Evolutionary conservation across 1,140 invertebrate genomes (phyloP), one percentile per base, ranked within the genome.

Genomic region (Zaprionus gabonicus): DNA sequence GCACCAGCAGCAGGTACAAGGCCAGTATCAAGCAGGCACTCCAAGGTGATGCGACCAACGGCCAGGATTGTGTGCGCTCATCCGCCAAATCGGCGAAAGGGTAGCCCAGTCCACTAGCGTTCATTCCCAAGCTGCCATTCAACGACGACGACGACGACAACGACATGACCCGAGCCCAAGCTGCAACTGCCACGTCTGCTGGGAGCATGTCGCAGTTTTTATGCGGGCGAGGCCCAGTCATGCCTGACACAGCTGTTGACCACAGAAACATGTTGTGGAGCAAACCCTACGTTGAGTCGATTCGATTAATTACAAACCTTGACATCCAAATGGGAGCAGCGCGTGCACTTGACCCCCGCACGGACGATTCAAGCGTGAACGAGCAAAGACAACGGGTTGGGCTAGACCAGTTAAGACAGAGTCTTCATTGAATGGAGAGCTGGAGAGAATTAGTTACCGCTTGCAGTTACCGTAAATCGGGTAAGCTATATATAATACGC

Each of bases 21-120:
- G 95, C 71, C 3, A 96, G 96, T 82, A 97, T 95, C 5, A 96
- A 90, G 9, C 97, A 84, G 0, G 96, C 98, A 15, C 97, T 97
- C 64, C 95, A 92, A 28, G 97, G 97, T 1, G 97, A 97, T 65
- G 97, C 95, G 66, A 99, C 98, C 74, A 98, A 92, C 0, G 96
- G 95, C 98, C 97, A 97, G 93, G 96, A 96, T 94, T 95, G 95
- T 51, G 97, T 97, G 92, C 97, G 94, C 76, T 90, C 76, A 62
- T 88, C 84, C 12, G 63, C 78, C 63, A 81, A 49, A 28, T 78
- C 85, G 4, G 78, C 81, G 57, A 73, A 85, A 5, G 68, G 68
- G 70, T 76, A 85, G 31, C 25, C 55, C 55, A 59, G 62, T 12
- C 41, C 41, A 0, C 0, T 36, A 36, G 38, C 20, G 31, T 31